Base-by-base conservation (phyloP, 2,797 vertebrate genomes). In the Apogon talboti region DNA sequence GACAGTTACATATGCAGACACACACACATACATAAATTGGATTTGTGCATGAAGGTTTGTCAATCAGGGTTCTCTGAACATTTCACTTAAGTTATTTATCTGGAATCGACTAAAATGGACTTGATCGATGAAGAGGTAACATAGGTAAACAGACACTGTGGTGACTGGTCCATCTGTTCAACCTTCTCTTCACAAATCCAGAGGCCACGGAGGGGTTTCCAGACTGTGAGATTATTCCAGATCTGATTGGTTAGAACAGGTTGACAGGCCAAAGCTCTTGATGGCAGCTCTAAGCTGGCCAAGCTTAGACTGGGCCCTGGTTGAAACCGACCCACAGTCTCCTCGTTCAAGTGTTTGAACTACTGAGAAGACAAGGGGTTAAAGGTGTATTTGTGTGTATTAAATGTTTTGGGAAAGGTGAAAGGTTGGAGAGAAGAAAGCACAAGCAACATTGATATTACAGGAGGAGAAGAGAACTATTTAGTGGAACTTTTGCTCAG, bases 211-310 rank as follows among this genome's bases (percentile, higher is more conserved):
- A 69, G 35, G 43, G 9, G n/a, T 63, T 66, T 48, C 55, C 55
- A 58, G 46, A 16, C 30, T 51, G 66, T 44, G 21, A 43, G 56
- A 69, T 76, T 46, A 73, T n/a, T 37, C 45, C 33, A 52, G 56
- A 66, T 74, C 71, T 62, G 68, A 78, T 71, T 86, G 74, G 74
- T 66, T 62, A 51, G n/a, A 66, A 28, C 59, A 67, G 52, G 15
- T 13, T 68, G 55, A 76, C 65, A 78, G 65, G 54, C 44, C 21
- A 79, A 73, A 82, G 68, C 66, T 60, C 49, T 63, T 43, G 56
- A 67, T 74, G 66, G 74, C 49, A 76, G 62, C 59, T 57, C 35
- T 69, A 76, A 78, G 46, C 58, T 64, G 47, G 28, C 30, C 35
- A 15, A 66, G 62, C 55, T 85, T 74, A 78, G 60, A 68, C 59